A percentile compares a stretch with the other conserved stretches of the same genome.
Conservation (phyloP, 2,113 vertebrate species). For the Pycnonotus jocosus region DNA sequence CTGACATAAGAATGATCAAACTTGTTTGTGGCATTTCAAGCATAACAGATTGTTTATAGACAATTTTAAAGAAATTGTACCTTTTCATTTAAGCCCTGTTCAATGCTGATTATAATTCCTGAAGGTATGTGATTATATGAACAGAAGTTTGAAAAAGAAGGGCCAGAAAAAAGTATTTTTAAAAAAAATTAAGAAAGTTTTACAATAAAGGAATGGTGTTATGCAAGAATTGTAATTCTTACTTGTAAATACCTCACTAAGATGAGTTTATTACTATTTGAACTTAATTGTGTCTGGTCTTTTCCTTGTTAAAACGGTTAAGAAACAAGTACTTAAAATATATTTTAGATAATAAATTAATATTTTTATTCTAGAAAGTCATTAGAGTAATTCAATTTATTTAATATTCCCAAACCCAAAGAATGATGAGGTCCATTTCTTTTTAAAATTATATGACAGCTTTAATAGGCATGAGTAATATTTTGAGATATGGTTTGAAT, state of each 20-base stretch:
- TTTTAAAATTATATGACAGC: background rate
- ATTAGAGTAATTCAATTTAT: background rate
- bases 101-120: background rate
- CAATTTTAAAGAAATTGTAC: background rate
- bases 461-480: background rate
- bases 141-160: background rate
- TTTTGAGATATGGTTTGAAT: background rate
- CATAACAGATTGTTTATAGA: background rate
- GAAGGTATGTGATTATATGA: background rate
- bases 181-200: background rate
- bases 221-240: background rate
- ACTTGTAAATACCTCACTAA: background rate
- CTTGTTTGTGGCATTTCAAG: background rate
- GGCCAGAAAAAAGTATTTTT: background rate
- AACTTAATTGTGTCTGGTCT: background rate
- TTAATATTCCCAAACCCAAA: background rate
- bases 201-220: background rate
- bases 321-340: background rate
- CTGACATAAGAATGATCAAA: background rate
- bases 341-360: background rate
- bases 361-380: background rate
- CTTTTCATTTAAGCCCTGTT: background rate
- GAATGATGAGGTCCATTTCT: background rate
- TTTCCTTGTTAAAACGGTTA: background rate
- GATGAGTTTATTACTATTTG: background rate